Conservation (phyloP, 2,797 vertebrate genomes). For the Borostomias antarcticus region DNA sequence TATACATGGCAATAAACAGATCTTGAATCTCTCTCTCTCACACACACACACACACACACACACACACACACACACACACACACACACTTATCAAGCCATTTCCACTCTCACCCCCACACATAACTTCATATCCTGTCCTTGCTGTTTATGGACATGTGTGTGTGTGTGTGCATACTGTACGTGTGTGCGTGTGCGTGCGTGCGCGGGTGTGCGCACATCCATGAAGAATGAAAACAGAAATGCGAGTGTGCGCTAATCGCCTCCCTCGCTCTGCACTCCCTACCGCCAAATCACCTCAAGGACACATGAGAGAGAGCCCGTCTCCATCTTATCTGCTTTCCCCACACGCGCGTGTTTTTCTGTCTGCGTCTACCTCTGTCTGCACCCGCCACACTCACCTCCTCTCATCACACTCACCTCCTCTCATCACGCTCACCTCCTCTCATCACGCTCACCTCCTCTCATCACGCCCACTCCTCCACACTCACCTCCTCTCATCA, state of each 20-base stretch:
- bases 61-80: not conserved
- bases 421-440: too few relatives aligned
- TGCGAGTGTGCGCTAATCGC: constrained; percentile 56
- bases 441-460: too few relatives aligned
- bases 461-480: too few relatives aligned
- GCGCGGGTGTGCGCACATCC: constrained; percentile 34
- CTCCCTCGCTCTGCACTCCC: constrained; percentile 53
- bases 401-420: too few relatives aligned
- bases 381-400: too few relatives aligned
- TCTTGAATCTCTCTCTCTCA: too few relatives aligned
- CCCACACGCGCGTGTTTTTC: not conserved
- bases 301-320: constrained; percentile 62
- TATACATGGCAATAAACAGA: too few relatives aligned
- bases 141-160: constrained; percentile 22
- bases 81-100: not conserved
- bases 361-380: too few relatives aligned
- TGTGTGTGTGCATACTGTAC: constrained; percentile 30
- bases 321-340: constrained; percentile 37
- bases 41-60: constrained; percentile 3
- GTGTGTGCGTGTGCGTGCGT: constrained; percentile 36
- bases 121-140: constrained; percentile 21
- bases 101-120: not conserved
- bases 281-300: constrained; percentile 68
- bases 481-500: too few relatives aligned
- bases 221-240: constrained; percentile 66